Percentiles rank a stretch among this genome's conserved stretches.
Conservation (phyloP, 2,797 vertebrate species). For the Euthynnus affinis region DNA sequence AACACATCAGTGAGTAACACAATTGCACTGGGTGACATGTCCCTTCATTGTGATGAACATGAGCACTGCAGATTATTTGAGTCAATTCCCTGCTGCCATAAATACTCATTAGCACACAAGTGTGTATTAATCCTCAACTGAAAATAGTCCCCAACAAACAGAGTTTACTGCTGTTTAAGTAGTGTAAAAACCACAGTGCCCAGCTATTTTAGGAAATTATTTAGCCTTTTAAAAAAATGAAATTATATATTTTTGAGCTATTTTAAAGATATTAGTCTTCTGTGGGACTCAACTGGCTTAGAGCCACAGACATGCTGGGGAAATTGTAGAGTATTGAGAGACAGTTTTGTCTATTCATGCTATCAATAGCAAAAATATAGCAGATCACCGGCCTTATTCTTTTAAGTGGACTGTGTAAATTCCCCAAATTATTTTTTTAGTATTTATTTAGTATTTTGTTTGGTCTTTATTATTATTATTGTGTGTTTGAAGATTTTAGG, state of each 20-base stretch:
- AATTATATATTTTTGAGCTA: no score
- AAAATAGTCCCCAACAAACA: no score
- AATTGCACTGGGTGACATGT: not conserved
- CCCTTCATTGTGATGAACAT: not conserved
- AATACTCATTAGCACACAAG: not conserved
- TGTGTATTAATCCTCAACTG: not conserved
- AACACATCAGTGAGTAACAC: conserved; percentile 12
- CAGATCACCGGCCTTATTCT: not conserved
- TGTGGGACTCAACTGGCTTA: no score
- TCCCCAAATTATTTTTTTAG: not conserved
- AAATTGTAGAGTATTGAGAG: no score
- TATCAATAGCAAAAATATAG: not conserved
- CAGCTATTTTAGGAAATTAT: no score
- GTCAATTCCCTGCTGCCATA: no score
- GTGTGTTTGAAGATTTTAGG: not conserved
- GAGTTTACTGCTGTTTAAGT: no score
- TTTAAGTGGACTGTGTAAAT: not conserved
- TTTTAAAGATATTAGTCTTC: no score
- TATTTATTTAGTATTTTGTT: not conserved
- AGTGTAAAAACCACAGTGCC: no score
- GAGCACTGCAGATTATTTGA: not conserved
- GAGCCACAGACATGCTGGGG: no score
- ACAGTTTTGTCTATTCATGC: not conserved
- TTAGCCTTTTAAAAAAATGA: no score
- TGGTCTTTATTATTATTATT: not conserved